These are phyloP conservation scores for Caloenas nicobarica DNA, from an alignment of 2,113 vertebrate genomes.

Conservation along the genomic window DNA sequence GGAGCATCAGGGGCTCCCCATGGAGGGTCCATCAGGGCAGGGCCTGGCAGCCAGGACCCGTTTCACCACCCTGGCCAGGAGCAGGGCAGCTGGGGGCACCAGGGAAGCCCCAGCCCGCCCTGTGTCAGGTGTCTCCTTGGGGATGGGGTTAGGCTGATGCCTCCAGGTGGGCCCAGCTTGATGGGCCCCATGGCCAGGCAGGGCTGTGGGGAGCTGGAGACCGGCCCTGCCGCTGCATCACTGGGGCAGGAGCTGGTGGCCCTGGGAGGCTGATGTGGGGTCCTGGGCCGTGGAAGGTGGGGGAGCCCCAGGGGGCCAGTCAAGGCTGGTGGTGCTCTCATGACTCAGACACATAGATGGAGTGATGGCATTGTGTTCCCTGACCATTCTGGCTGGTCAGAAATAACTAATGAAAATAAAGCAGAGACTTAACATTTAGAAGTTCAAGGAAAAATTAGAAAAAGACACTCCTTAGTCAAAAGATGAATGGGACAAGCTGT, in stretches of 20 bases:
- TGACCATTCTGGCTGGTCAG: not conserved
- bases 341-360: no score
- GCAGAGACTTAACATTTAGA: not conserved
- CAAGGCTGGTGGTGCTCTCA: not conserved
- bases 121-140: not conserved
- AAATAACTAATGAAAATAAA: not conserved
- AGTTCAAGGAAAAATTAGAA: not conserved
- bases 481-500: not conserved
- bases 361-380: not conserved
- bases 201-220: not conserved
- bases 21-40: not conserved
- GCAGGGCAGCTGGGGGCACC: rapidly evolving
- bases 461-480: not conserved
- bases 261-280: rapidly evolving
- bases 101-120: not conserved
- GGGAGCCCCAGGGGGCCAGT: no score
- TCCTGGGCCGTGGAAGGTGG: rapidly evolving
- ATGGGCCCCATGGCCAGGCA: rapidly evolving
- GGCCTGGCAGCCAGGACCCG: rapidly evolving
- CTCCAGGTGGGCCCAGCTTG: no score
- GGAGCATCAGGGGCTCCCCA: rapidly evolving
- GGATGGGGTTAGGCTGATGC: no score
- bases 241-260: not conserved
- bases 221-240: rapidly evolving
- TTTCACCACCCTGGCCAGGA: not conserved